phyloP scores from a whole-genome alignment of 2,113 vertebrate species.

The Tangachromis dhanisi region DNA sequence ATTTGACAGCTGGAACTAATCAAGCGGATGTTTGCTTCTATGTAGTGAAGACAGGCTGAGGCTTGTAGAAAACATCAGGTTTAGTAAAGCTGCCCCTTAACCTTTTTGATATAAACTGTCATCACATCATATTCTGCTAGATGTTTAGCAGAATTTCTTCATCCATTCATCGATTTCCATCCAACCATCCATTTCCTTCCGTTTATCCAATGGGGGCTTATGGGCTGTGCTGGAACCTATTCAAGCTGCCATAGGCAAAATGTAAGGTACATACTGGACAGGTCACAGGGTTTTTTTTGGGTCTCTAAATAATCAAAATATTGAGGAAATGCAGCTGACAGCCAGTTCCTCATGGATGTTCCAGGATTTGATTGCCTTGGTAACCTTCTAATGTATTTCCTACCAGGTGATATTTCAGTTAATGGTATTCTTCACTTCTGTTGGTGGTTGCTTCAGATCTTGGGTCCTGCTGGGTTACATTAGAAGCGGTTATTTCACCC shows the following conservation, averaged over 20 bases:
- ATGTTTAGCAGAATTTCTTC: background rate
- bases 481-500: background rate
- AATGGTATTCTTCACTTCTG: background rate
- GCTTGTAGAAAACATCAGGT: background rate
- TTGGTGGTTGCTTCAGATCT: background rate
- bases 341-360: background rate
- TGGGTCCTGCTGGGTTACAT: background rate
- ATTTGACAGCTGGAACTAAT: background rate
- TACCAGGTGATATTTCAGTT: background rate
- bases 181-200: background rate
- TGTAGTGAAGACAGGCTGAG: background rate
- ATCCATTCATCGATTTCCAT: background rate
- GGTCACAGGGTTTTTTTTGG: background rate
- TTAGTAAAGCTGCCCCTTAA: background rate
- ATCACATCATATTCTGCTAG: background rate
- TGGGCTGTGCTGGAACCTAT: background rate
- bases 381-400: background rate
- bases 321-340: background rate
- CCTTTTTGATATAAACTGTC: background rate
- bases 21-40: background rate
- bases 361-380: background rate
- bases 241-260: background rate
- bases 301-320: background rate
- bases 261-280: background rate
- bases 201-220: background rate